Conservation (phyloP, 1,140 invertebrate genomes). For the Orussus abietinus region DNA sequence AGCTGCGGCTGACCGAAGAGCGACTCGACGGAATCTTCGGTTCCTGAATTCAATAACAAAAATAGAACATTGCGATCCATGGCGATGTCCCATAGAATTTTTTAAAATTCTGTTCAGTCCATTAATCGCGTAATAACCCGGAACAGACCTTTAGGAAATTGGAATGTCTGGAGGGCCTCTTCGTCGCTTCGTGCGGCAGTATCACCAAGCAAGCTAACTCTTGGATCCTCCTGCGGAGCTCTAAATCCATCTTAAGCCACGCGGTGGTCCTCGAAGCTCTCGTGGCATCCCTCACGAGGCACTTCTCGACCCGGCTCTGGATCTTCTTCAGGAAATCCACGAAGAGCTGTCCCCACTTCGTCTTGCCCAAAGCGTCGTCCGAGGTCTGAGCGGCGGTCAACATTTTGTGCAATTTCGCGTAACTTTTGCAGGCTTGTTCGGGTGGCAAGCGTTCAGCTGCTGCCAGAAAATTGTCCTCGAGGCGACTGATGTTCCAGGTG, state of each 20-base stretch:
- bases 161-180: slow-evolving; percentile 41
- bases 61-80: too few species aligned
- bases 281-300: slow-evolving; percentile 60
- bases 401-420: slow-evolving; percentile 54
- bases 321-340: slow-evolving; percentile 50
- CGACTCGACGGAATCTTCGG: slow-evolving; percentile 30
- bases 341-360: slow-evolving; percentile 49
- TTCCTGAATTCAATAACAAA: slow-evolving; percentile 30
- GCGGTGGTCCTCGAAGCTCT: slow-evolving; percentile 60
- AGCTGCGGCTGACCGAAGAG: slow-evolving; percentile 40
- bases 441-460: slow-evolving; percentile 62
- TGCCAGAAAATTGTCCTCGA: slow-evolving; percentile 64
- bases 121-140: not conserved
- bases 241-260: slow-evolving; percentile 63
- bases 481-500: slow-evolving; percentile 63
- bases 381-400: slow-evolving; percentile 28
- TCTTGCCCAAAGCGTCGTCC: slow-evolving; percentile 36
- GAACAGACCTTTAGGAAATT: slow-evolving; percentile 46
- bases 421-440: slow-evolving; percentile 69
- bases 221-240: slow-evolving; percentile 59
- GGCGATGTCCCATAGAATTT: too few species aligned
- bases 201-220: slow-evolving; percentile 58
- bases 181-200: slow-evolving; percentile 44
- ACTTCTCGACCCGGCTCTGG: slow-evolving; percentile 58
- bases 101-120: not conserved